Evolutionary conservation across 2,888 invertebrate genomes (phyloP).

Genomic region (Protophormia terraenovae): DNA sequence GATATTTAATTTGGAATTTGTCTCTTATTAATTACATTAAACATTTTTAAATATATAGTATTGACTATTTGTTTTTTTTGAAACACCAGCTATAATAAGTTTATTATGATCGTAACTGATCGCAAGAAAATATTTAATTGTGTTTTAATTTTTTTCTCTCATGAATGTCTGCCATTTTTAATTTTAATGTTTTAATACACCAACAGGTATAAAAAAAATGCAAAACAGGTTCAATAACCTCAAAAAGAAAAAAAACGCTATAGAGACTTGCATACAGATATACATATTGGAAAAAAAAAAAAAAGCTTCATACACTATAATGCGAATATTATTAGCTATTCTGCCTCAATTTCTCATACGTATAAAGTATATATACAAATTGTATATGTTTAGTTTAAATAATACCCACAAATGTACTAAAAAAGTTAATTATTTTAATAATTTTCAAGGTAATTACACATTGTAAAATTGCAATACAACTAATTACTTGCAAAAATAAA

Average conservation of each 20-base stretch:
- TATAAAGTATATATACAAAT: neutral
- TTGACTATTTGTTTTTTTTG: no score
- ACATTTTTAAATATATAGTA: no score
- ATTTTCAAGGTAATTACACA: constrained; percentile 46
- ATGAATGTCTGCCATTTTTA: constrained; percentile 44
- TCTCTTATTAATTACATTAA: no score
- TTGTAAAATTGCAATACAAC: neutral
- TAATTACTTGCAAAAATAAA: neutral
- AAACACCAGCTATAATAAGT: no score
- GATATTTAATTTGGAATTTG: no score
- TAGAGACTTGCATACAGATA: constrained; percentile 24
- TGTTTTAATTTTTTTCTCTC: constrained; percentile 13
- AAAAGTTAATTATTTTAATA: constrained; percentile 40
- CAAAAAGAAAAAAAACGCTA: constrained; percentile 58
- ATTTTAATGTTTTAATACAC: constrained; percentile 40
- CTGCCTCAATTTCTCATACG: constrained; percentile 9
- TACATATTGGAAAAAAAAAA: constrained; percentile 22
- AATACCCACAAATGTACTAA: neutral
- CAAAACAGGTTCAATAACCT: constrained; percentile 64
- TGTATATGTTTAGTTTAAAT: neutral
- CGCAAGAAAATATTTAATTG: neutral
- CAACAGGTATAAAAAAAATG: constrained; percentile 51
- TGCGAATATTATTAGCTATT: constrained; percentile 23
- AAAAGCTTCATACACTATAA: constrained; percentile 34
- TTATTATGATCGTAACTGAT: no score